Evolutionary conservation across 2,797 vertebrate species (phyloP).

Genomic region (Molossus alvarezi): DNA sequence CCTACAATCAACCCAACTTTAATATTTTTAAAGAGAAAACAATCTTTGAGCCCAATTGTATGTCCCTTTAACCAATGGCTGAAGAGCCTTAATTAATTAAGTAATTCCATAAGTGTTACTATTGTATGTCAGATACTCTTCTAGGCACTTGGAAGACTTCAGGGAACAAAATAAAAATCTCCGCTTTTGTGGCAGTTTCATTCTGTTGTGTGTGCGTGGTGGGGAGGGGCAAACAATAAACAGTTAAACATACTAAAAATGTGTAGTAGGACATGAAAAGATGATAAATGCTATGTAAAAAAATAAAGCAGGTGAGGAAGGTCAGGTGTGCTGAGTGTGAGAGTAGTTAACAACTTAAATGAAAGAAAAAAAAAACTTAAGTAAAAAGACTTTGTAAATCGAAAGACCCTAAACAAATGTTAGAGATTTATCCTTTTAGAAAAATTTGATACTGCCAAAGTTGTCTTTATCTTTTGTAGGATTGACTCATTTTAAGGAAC

Average conservation of each 20-base stretch:
- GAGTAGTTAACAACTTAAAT: constrained; percentile 59
- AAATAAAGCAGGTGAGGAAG: background rate
- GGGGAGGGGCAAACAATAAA: background rate
- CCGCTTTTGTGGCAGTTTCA: background rate
- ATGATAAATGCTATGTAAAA: background rate
- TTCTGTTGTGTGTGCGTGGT: background rate
- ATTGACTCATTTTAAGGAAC: constrained; percentile 13
- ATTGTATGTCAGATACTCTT: background rate
- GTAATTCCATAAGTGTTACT: background rate
- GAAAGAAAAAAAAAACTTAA: background rate
- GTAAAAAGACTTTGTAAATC: background rate
- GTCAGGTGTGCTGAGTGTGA: background rate
- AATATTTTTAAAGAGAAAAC: background rate
- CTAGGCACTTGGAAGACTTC: background rate
- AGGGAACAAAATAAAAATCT: background rate
- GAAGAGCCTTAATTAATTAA: background rate
- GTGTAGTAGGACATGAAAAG: background rate
- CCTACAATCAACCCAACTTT: background rate
- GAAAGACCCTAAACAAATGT: constrained; percentile 23
- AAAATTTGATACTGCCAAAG: background rate
- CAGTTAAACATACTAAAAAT: background rate
- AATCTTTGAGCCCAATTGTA: background rate
- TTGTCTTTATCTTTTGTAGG: constrained; percentile 21
- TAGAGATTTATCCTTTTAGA: background rate
- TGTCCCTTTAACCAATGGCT: background rate